A percentile compares a stretch with the other conserved stretches of the same genome.
These are phyloP conservation scores for Aphelenchoides bicaudatus DNA, from an alignment of 2,888 invertebrate species.

Conservation along the genomic window DNA sequence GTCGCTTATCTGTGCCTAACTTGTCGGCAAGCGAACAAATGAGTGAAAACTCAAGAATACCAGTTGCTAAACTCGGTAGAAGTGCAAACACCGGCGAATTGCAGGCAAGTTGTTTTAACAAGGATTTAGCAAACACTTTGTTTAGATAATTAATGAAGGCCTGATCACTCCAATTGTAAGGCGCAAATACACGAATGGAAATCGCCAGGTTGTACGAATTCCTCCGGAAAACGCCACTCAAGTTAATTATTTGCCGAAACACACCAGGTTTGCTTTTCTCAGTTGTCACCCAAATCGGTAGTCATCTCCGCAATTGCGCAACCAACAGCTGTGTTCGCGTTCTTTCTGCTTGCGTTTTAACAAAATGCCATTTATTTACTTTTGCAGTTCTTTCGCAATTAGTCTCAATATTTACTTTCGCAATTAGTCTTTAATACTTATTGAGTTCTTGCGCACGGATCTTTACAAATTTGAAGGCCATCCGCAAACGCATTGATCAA, in stretches of 20 bases:
- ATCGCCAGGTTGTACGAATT: slow-evolving; percentile 17
- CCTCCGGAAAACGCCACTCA: slow-evolving; percentile 9
- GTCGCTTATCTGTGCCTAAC: slow-evolving; percentile 30
- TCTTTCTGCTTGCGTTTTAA: no score
- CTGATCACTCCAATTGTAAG: slow-evolving; percentile 52
- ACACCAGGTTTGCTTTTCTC: neutral
- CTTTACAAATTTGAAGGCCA: no score
- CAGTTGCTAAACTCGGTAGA: slow-evolving; percentile 3
- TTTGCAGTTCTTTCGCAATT: no score
- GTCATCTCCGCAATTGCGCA: neutral
- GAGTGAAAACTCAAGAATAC: neutral
- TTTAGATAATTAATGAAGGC: slow-evolving; percentile 56
- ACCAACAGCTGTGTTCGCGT: neutral
- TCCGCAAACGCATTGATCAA: no score
- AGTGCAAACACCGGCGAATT: slow-evolving; percentile 25
- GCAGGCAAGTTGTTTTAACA: no score
- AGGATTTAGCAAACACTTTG: no score
- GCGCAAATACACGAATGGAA: slow-evolving; percentile 41
- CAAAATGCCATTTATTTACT: no score
- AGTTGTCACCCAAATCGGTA: neutral
- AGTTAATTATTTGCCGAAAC: neutral
- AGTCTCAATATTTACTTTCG: no score
- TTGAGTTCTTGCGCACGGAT: no score
- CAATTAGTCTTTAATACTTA: no score
- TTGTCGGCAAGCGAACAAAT: slow-evolving; percentile 14